Percentiles rank a stretch among this genome's conserved stretches.
phyloP scores from a whole-genome alignment of 2,113 vertebrate species.

The Emydocephalus ijimae region DNA sequence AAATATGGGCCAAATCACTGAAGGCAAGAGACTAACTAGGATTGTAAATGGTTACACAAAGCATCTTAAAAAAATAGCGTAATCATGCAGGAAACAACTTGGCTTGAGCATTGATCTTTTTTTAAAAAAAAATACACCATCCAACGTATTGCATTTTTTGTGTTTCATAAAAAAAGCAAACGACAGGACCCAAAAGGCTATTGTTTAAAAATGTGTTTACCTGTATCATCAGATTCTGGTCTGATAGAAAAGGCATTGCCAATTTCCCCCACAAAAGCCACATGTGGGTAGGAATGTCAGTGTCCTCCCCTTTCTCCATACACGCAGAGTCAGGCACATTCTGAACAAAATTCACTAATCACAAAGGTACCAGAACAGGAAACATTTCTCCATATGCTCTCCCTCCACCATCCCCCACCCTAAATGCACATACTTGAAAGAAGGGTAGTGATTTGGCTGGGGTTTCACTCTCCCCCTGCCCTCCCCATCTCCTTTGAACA shows the following conservation, averaged over 20 bases:
- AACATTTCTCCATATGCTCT: slow-evolving; percentile 1
- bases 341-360: slow-evolving; percentile 57
- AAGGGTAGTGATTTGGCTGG: slow-evolving; percentile 27
- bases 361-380: slow-evolving; percentile 35
- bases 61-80: accelerated
- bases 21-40: background rate
- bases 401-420: background rate
- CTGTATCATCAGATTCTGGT: slow-evolving; percentile 7
- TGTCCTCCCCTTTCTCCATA: background rate
- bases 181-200: background rate
- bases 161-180: background rate
- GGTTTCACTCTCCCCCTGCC: background rate
- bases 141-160: background rate
- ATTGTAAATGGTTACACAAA: background rate
- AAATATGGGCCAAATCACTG: background rate
- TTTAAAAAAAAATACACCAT: background rate
- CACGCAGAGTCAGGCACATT: slow-evolving; percentile 25
- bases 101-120: background rate
- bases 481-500: background rate
- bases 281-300: background rate
- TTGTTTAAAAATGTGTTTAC: background rate
- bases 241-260: slow-evolving; percentile 33
- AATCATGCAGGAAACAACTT: background rate
- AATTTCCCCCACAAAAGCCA: slow-evolving; percentile 29
- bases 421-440: background rate